Conservation (phyloP, 1,140 invertebrate genomes). For the Tyrophagus putrescentiae region DNA sequence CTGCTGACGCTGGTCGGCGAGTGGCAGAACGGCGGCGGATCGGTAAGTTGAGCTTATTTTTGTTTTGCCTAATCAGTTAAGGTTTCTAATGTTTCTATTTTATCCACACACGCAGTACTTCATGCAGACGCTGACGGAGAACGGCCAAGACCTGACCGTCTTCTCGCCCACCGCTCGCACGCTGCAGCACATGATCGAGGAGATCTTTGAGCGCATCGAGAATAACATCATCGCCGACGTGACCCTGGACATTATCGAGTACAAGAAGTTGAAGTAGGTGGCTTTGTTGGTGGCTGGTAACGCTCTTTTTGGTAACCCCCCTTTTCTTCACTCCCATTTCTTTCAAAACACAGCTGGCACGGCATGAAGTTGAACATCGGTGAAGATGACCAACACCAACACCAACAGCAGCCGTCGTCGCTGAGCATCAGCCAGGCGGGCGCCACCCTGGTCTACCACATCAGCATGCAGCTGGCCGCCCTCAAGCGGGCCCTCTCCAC, state of each 20-base stretch:
- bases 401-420: background rate
- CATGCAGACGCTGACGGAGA: background rate
- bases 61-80: background rate
- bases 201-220: slow-evolving; percentile 15
- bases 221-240: slow-evolving; percentile 12
- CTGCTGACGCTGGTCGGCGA: slow-evolving; percentile 59
- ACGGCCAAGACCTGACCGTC: background rate
- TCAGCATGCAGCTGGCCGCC: slow-evolving; percentile 6
- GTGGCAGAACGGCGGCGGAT: slow-evolving; percentile 50
- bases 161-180: background rate
- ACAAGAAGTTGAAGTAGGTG: slow-evolving; percentile 7
- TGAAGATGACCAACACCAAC: slow-evolving; percentile 3
- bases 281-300: too few relatives aligned
- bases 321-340: background rate
- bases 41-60: background rate
- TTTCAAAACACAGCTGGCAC: background rate
- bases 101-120: slow-evolving; percentile 11
- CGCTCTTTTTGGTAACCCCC: too few relatives aligned
- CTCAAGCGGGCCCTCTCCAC: slow-evolving; percentile 7
- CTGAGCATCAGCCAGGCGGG: background rate
- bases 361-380: background rate
- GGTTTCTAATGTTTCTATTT: background rate
- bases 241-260: background rate
- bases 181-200: slow-evolving; percentile 17
- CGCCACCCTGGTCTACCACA: slow-evolving; percentile 14